A percentile compares a stretch with the other conserved stretches of the same genome.
Conservation (phyloP, 2,113 vertebrate species). For the Pelobates fuscus region DNA sequence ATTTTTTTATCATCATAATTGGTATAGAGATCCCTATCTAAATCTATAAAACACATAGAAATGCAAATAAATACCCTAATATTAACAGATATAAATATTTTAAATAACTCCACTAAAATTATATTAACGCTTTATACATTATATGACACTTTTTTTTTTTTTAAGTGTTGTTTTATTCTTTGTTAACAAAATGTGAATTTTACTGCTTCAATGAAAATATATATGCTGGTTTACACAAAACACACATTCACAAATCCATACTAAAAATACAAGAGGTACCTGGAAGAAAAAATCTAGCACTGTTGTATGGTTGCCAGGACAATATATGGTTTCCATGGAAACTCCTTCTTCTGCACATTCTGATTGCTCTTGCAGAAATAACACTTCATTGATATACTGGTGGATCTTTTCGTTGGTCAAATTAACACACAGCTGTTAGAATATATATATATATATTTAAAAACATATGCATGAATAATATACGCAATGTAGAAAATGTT, state of each 20-base stretch:
- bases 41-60: too few relatives aligned
- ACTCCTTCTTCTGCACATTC: constrained; percentile 92
- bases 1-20: too few relatives aligned
- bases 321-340: constrained; percentile 83
- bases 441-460: not conserved
- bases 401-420: constrained; percentile 93
- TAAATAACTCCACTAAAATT: too few relatives aligned
- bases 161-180: too few relatives aligned
- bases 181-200: too few relatives aligned
- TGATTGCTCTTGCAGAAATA: constrained; percentile 88
- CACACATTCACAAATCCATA: constrained; percentile 10
- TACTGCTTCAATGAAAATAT: too few relatives aligned
- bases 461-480: not conserved
- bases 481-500: not conserved
- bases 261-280: constrained; percentile 68
- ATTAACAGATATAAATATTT: too few relatives aligned
- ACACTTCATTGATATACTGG: constrained; percentile 83
- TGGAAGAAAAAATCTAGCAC: constrained; percentile 93
- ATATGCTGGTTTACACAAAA: not conserved
- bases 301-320: constrained; percentile 76
- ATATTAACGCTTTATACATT: too few relatives aligned
- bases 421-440: constrained; percentile 88
- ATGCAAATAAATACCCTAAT: too few relatives aligned
- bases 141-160: too few relatives aligned
- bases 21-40: too few relatives aligned